These are phyloP conservation scores for Antennarius striatus DNA, from an alignment of 2,113 vertebrate species.

Conservation along the genomic window DNA sequence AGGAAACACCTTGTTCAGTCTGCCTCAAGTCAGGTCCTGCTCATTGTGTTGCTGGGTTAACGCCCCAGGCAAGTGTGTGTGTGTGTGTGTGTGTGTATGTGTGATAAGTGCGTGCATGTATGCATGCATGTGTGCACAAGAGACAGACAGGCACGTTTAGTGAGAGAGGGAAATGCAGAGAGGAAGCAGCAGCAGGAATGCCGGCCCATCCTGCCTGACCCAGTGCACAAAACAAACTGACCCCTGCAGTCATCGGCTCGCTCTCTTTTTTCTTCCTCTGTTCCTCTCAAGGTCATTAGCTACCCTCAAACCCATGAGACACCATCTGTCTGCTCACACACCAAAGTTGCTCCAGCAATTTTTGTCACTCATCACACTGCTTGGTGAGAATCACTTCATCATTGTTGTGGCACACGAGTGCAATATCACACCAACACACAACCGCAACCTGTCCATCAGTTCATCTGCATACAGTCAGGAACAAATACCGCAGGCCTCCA, in stretches of 20 bases:
- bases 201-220: slow-evolving; percentile 46
- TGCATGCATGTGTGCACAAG: not conserved
- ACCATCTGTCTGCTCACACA: slow-evolving; percentile 40
- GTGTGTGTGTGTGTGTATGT: not conserved
- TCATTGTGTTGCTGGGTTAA: slow-evolving; percentile 56
- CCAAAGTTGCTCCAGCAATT: slow-evolving; percentile 10
- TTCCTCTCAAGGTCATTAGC: slow-evolving; percentile 39
- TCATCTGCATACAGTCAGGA: not conserved
- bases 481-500: not conserved
- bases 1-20: slow-evolving; percentile 76
- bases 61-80: slow-evolving; percentile 9
- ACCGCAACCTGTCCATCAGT: not conserved
- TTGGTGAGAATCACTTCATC: slow-evolving; percentile 32
- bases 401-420: slow-evolving; percentile 8
- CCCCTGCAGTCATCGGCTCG: not conserved
- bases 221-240: not conserved
- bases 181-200: slow-evolving; percentile 60
- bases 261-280: not conserved
- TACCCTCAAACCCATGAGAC: slow-evolving; percentile 29
- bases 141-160: not conserved
- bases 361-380: slow-evolving; percentile 38
- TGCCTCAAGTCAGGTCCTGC: slow-evolving; percentile 19
- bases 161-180: slow-evolving; percentile 47
- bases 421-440: slow-evolving; percentile 3
- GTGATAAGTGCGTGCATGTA: not conserved